phyloP scores from a whole-genome alignment of 1,140 invertebrate genomes.

The Drosophila willistoni region DNA sequence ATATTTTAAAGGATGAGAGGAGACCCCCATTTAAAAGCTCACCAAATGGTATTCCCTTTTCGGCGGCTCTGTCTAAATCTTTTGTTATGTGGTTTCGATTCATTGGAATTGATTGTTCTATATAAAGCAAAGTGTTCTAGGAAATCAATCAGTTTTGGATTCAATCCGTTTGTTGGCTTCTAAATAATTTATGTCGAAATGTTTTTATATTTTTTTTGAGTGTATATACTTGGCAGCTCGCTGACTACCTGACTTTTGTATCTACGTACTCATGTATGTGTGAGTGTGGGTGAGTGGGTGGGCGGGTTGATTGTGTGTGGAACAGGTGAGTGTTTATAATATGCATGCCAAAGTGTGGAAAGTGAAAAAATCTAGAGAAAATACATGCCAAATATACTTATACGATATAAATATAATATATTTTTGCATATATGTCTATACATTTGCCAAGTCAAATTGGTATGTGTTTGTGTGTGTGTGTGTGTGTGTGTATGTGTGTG shows the following conservation, averaged over 20 bases:
- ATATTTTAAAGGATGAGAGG: too few relatives aligned
- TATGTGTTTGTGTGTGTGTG: conserved; percentile 17
- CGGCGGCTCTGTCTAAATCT: too few relatives aligned
- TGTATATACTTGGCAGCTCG: conserved; percentile 25
- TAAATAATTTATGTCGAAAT: too few relatives aligned
- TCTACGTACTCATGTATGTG: background rate
- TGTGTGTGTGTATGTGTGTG: conserved; percentile 19
- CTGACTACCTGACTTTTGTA: conserved; percentile 33
- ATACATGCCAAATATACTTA: conserved; percentile 38
- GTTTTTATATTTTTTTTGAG: background rate
- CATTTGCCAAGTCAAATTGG: background rate
- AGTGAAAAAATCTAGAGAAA: conserved; percentile 51
- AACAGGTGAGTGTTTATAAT: conserved; percentile 80
- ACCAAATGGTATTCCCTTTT: too few relatives aligned
- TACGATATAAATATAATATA: conserved; percentile 19
- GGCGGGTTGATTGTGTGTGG: conserved; percentile 27
- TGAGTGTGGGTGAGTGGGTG: conserved; percentile 3
- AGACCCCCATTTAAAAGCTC: too few relatives aligned
- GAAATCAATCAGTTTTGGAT: too few relatives aligned
- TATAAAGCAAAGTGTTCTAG: too few relatives aligned
- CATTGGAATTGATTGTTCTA: too few relatives aligned
- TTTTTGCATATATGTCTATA: conserved; percentile 9
- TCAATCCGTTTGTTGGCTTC: too few relatives aligned
- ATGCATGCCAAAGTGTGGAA: conserved; percentile 69
- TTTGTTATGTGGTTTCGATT: too few relatives aligned